Conservation (phyloP, 92 coral and sea anemone genomes). For the Phymanthus crucifer region DNA sequence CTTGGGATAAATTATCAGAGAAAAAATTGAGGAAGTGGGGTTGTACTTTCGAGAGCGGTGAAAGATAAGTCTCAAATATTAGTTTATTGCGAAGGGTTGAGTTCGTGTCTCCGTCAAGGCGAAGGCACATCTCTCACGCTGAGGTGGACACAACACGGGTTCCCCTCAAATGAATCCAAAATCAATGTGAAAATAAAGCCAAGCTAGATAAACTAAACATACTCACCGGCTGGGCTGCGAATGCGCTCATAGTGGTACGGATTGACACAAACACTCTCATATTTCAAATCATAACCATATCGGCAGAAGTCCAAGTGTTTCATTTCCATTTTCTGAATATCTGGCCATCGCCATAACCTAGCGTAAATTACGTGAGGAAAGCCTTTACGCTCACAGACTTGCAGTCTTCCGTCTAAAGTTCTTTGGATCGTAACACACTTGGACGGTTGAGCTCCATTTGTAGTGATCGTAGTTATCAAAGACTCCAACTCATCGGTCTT, state of each 20-base stretch:
- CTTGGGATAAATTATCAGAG: not conserved
- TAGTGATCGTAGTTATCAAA: slow-evolving; percentile 86
- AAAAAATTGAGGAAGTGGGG: slow-evolving; percentile 7
- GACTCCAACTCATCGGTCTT: slow-evolving; percentile 98
- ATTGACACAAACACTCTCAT: slow-evolving; percentile 98
- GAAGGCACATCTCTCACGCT: slow-evolving; percentile 32
- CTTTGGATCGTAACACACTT: slow-evolving; percentile 99
- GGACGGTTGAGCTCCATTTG: slow-evolving; percentile 93
- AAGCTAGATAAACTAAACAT: slow-evolving; percentile 10
- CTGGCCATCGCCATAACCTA: slow-evolving; percentile 99
- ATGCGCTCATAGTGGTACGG: slow-evolving; percentile 99
- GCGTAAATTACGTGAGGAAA: slow-evolving; percentile 99
- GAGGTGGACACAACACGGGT: slow-evolving; percentile 38
- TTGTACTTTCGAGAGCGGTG: slow-evolving; percentile 25
- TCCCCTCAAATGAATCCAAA: slow-evolving; percentile 43
- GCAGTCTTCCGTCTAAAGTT: slow-evolving; percentile 96
- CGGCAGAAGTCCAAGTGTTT: slow-evolving; percentile 97
- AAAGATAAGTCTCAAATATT: slow-evolving; percentile 13
- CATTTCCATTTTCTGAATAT: slow-evolving; percentile 99
- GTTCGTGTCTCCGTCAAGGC: slow-evolving; percentile 31
- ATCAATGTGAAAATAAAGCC: slow-evolving; percentile 32
- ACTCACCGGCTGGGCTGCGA: slow-evolving; percentile 92
- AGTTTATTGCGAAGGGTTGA: not conserved
- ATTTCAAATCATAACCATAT: slow-evolving; percentile 96
- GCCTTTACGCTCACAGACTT: slow-evolving; percentile 99